These are phyloP conservation scores for Protonemura montana DNA, from an alignment of 2,888 invertebrate genomes.

Conservation along the genomic window DNA sequence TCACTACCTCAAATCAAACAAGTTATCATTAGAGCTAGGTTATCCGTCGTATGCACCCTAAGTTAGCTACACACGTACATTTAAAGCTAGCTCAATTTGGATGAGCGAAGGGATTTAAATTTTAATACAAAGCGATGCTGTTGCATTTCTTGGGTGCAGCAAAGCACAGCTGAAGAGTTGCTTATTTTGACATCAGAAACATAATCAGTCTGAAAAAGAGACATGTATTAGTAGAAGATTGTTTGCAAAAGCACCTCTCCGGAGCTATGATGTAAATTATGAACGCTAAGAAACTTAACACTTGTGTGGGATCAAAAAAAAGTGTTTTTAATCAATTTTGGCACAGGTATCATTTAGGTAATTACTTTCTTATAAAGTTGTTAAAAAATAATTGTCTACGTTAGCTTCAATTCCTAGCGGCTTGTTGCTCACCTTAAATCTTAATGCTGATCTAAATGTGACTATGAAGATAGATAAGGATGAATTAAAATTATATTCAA, in stretches of 20 bases:
- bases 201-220: conserved; percentile 77
- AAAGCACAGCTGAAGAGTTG: not conserved
- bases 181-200: conserved; percentile 80
- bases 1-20: not conserved
- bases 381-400: too few relatives aligned
- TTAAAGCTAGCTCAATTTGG: not conserved
- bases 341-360: too few relatives aligned
- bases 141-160: not conserved
- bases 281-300: not conserved
- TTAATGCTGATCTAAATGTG: too few relatives aligned
- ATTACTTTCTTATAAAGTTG: too few relatives aligned
- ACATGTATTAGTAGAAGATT: conserved; percentile 49
- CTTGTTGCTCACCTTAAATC: too few relatives aligned
- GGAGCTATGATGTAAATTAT: not conserved
- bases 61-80: not conserved
- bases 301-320: too few relatives aligned
- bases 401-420: too few relatives aligned
- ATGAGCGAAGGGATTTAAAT: not conserved
- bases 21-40: not conserved
- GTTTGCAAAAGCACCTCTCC: not conserved
- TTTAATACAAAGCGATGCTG: not conserved
- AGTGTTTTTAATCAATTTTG: too few relatives aligned
- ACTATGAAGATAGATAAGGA: too few relatives aligned
- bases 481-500: too few relatives aligned
- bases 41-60: not conserved